phyloP scores from a whole-genome alignment of 2,797 vertebrate genomes.

The Muscicapa comitata region DNA sequence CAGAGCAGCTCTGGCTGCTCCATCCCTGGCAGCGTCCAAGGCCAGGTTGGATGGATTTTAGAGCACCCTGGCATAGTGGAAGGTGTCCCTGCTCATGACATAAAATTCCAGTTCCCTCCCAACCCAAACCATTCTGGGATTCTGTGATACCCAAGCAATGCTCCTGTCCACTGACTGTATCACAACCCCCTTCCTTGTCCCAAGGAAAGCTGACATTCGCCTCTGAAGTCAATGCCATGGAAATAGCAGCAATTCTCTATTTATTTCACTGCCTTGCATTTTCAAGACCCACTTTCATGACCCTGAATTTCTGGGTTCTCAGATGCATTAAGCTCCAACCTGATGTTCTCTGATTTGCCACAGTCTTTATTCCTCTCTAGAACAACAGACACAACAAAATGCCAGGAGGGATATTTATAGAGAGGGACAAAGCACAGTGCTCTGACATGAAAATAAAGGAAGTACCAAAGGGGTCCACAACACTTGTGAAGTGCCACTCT shows the following conservation, averaged over 20 bases:
- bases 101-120: not conserved
- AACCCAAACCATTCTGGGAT: not conserved
- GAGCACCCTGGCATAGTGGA: rapidly evolving
- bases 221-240: not conserved
- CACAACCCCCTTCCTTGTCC: not conserved
- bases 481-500: not conserved
- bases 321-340: not conserved
- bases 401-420: not conserved
- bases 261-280: not conserved
- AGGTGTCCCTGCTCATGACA: rapidly evolving
- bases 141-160: rapidly evolving
- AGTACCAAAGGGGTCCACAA: not conserved
- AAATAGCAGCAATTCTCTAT: not conserved
- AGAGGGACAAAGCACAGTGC: not conserved
- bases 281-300: not conserved
- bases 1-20: not conserved
- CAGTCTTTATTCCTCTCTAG: not conserved
- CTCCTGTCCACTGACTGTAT: not conserved
- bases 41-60: rapidly evolving
- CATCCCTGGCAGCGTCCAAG: not conserved
- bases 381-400: not conserved
- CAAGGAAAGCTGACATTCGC: not conserved
- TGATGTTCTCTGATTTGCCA: not conserved
- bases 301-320: not conserved
- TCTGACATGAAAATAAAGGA: not conserved